These are phyloP conservation scores for Tenthredo notha DNA, from an alignment of 2,888 invertebrate genomes.

Conservation along the genomic window DNA sequence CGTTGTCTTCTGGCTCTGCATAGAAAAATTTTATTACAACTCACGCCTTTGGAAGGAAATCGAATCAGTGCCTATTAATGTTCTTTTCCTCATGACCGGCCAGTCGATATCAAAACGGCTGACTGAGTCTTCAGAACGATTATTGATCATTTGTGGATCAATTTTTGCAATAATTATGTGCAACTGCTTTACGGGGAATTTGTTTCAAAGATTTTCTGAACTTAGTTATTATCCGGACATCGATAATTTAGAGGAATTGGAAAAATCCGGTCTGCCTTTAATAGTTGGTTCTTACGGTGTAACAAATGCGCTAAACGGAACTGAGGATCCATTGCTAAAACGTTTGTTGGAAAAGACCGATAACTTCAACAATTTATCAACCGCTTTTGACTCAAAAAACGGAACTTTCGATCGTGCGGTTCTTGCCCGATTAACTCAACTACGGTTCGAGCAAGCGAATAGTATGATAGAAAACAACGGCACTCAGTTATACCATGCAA, in stretches of 20 bases:
- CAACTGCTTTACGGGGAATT: neutral
- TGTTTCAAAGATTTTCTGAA: conserved; percentile 9
- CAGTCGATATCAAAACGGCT: neutral
- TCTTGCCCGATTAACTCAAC: neutral
- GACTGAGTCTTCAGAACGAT: neutral
- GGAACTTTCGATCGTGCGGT: neutral
- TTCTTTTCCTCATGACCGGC: conserved; percentile 15
- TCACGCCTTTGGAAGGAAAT: neutral
- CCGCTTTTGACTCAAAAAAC: neutral
- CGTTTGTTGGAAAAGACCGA: neutral
- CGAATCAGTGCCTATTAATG: neutral
- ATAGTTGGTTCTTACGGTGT: neutral
- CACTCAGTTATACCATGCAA: neutral
- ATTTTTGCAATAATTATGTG: neutral
- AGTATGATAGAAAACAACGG: conserved; percentile 8
- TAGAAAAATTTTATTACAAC: neutral
- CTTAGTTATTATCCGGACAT: conserved; percentile 20
- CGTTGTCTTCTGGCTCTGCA: conserved; percentile 7
- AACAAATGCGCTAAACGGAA: neutral
- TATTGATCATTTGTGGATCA: neutral
- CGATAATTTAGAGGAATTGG: conserved; percentile 12
- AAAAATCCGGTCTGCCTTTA: neutral
- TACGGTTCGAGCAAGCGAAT: neutral
- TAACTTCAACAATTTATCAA: neutral
- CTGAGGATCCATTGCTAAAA: conserved; percentile 3